phyloP scores from a whole-genome alignment of 2,888 invertebrate genomes.

The Cephus rjabovi region DNA sequence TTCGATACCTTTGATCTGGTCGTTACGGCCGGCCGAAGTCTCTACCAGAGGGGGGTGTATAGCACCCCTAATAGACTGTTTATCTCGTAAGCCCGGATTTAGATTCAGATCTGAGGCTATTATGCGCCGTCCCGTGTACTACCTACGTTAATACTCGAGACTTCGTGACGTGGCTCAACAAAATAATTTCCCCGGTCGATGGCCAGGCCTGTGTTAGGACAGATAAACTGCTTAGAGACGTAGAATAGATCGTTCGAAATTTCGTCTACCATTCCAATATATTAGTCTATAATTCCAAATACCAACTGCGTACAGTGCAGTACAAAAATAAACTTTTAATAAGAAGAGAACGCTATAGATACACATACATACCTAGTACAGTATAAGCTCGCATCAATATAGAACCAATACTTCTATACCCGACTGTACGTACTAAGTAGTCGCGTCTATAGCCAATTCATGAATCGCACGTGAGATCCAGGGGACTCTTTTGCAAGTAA shows the following conservation, averaged over 20 bases:
- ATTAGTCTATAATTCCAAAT: not conserved
- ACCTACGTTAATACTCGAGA: not conserved
- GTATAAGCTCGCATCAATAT: not conserved
- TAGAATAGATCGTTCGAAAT: slow-evolving; percentile 15
- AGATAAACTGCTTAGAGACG: slow-evolving; percentile 23
- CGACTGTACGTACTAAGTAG: not conserved
- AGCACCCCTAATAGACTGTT: slow-evolving; percentile 54
- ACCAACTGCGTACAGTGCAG: not conserved
- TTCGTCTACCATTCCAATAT: too few relatives aligned
- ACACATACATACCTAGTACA: not conserved
- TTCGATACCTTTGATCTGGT: slow-evolving; percentile 60
- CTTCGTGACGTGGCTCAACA: not conserved
- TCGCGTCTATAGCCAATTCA: not conserved
- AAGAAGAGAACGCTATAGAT: not conserved
- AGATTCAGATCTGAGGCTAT: slow-evolving; percentile 45
- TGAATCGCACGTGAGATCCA: not conserved
- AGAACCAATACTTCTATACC: not conserved
- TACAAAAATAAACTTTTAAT: not conserved
- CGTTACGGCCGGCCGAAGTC: slow-evolving; percentile 41
- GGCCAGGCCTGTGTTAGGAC: slow-evolving; percentile 13
- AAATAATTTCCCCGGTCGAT: not conserved
- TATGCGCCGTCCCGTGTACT: slow-evolving; percentile 2
- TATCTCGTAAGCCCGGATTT: slow-evolving; percentile 61
- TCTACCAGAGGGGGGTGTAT: slow-evolving; percentile 31
- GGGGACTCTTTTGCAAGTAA: not conserved